Conservation (phyloP, 2,113 vertebrate genomes). For the Seriola rivoliana region DNA sequence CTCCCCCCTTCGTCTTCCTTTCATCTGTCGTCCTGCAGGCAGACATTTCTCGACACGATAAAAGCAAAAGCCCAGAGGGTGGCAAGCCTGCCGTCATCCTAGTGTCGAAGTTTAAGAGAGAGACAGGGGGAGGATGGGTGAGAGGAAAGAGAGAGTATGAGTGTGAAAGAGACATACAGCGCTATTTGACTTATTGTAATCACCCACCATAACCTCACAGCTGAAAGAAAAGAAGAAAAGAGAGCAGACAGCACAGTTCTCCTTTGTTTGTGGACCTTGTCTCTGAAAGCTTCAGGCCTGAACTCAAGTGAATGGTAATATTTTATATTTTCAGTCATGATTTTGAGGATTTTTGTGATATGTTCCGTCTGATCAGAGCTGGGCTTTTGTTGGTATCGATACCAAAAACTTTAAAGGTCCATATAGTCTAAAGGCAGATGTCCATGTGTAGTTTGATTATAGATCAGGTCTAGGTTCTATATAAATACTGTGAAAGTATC, state of each 20-base stretch:
- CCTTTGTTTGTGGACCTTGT: not conserved
- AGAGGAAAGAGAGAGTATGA: not conserved
- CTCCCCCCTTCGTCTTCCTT: slow-evolving; percentile 16
- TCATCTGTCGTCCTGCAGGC: slow-evolving; percentile 45
- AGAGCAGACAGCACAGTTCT: not conserved
- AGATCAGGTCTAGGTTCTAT: too few species aligned
- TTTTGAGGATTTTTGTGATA: too few species aligned
- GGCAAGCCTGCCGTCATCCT: slow-evolving; percentile 37
- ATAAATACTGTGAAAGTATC: too few species aligned
- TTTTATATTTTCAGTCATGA: not conserved
- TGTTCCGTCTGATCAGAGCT: too few species aligned
- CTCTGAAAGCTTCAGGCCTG: not conserved
- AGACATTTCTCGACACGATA: slow-evolving; percentile 47
- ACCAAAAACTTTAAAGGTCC: too few species aligned
- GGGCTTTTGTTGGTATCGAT: too few species aligned
- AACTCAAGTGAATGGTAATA: too few species aligned
- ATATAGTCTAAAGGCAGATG: too few species aligned
- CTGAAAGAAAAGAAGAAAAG: not conserved
- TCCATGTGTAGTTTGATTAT: too few species aligned
- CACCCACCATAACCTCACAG: not conserved
- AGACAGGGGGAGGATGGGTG: not conserved
- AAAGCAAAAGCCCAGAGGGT: slow-evolving; percentile 45
- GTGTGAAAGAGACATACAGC: not conserved
- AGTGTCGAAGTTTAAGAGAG: slow-evolving; percentile 12
- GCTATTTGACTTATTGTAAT: slow-evolving; percentile 33